Base-by-base conservation (phyloP, 1,140 invertebrate genomes). In the Pemphigus obesinymphae region DNA sequence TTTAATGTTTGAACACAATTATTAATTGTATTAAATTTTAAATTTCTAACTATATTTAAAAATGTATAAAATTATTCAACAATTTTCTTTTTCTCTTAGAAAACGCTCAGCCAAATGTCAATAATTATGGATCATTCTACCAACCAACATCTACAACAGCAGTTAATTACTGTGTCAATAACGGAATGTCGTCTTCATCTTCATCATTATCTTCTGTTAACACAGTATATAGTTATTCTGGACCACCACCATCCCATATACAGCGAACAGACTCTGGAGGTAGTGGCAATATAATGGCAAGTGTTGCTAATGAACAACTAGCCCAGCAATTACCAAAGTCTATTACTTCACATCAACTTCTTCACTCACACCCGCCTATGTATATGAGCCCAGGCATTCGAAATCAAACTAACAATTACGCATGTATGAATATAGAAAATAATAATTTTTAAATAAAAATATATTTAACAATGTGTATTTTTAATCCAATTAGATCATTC, bases 201-300 rank as follows among this genome's bases (percentile, higher is more conserved):
- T 10, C 48, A 4, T 58, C 72, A 23, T 58, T 26, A 45, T 80
- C 76, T 31, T 63, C 76, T 13, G 76, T 63, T 20, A 80, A 80
- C 23, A 78, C 75, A 20, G 55, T 78, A 10, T 78, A 61, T 58
- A 80, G 55, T 63, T 80, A 80, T 80, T 80, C 76, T n/a, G 76
- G 76, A 3, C 31, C 76, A 11, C 34, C 55, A 40, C 55, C 50
- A 1, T n/a, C 50, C 3, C 23, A 17, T 11, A 17, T 43, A n/a
- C 23, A 55, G n/a, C 34, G 55, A 29, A 43, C 76, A 61, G 76
- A 80, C 26, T 45, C 55, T 1, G 26, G 55, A 17, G 34, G 3
- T n/a, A 80, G n/a, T 58, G 37, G 13, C 0, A 78, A 78, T 58
- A 58, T 80, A 80, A 63, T 63, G 26, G 55, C 29, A 4, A 61